Evolutionary conservation across 2,888 invertebrate genomes (phyloP).

Genomic region (Amorpha juglandis): DNA sequence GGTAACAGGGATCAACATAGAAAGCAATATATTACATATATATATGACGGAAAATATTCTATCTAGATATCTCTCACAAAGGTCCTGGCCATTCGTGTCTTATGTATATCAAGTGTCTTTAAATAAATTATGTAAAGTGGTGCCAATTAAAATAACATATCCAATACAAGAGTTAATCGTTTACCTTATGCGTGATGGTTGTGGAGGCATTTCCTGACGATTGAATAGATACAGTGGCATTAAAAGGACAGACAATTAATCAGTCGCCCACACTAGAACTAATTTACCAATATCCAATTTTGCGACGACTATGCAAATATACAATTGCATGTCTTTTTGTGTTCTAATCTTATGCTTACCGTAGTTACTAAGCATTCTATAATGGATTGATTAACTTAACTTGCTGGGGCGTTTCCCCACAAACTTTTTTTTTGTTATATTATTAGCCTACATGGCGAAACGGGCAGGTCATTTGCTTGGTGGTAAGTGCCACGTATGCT

Average conservation of each 20-base stretch:
- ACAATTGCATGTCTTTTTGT: no score
- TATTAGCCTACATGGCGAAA: no score
- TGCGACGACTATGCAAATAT: not conserved
- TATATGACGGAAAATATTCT: not conserved
- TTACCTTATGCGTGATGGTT: constrained; percentile 10
- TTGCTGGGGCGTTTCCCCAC: no score
- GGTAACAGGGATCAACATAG: no score
- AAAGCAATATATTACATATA: no score
- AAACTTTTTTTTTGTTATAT: no score
- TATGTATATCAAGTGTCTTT: not conserved
- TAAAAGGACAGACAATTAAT: constrained; percentile 1
- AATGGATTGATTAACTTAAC: no score
- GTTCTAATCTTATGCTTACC: no score
- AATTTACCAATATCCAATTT: not conserved
- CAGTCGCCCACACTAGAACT: not conserved
- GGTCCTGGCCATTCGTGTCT: not conserved
- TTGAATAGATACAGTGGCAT: not conserved
- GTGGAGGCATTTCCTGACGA: constrained; percentile 16
- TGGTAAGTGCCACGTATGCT: no score
- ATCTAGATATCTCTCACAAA: not conserved
- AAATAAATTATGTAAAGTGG: constrained; percentile 18
- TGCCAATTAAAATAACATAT: constrained; percentile 10
- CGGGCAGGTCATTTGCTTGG: no score
- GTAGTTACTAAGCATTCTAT: no score
- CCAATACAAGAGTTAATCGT: constrained; percentile 14